These are phyloP conservation scores for Ylistrum balloti DNA, from an alignment of 1,140 invertebrate species.

Conservation along the genomic window DNA sequence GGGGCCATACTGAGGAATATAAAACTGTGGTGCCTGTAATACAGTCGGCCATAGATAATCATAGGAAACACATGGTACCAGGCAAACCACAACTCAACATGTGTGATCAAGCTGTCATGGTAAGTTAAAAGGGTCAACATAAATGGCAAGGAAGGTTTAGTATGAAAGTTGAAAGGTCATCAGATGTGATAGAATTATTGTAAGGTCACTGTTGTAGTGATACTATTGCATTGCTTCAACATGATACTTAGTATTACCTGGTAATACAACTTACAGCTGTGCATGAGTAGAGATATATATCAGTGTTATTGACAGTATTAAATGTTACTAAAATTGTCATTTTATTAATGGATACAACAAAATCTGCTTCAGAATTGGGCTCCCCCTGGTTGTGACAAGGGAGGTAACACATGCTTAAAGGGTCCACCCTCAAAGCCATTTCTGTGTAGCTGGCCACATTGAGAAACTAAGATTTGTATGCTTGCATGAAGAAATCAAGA, in stretches of 20 bases:
- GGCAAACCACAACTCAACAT: constrained; percentile 83
- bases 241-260: no score
- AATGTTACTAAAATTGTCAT: no score
- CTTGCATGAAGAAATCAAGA: no score
- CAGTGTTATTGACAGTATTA: no score
- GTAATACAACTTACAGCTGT: no score
- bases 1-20: constrained; percentile 77
- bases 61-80: constrained; percentile 72
- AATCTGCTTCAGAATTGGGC: constrained; percentile 79
- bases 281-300: no score
- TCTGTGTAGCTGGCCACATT: constrained; percentile 81
- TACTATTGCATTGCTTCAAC: no score
- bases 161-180: no score
- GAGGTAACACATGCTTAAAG: constrained; percentile 76
- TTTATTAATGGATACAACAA: no score
- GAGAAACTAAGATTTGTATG: neutral
- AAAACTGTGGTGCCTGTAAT: constrained; percentile 74
- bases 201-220: no score
- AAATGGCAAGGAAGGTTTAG: no score
- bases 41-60: constrained; percentile 70
- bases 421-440: constrained; percentile 77
- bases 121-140: constrained; percentile 57
- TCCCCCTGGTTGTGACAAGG: constrained; percentile 81
- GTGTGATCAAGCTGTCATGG: constrained; percentile 83
- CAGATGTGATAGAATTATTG: no score